Conservation (phyloP, 2,113 vertebrate species). For the Gasterosteus aculeatus region DNA sequence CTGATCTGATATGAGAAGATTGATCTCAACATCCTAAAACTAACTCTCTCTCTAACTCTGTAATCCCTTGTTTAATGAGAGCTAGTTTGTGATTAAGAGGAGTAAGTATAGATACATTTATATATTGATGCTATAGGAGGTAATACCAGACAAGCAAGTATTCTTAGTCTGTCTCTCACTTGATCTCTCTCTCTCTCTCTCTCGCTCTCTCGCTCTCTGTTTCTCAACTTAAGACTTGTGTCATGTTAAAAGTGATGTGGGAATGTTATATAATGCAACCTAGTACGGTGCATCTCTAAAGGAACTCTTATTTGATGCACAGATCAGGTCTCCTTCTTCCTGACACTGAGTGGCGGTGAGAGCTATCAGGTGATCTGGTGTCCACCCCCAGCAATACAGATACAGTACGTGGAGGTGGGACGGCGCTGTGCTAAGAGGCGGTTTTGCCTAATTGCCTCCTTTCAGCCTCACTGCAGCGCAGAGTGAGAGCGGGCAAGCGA, state of each 20-base stretch:
- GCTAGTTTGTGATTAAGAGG: not conserved
- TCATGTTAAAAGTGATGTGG: not conserved
- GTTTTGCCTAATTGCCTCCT: conserved; percentile 71
- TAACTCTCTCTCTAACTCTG: not conserved
- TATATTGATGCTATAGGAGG: not conserved
- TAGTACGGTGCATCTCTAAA: not conserved
- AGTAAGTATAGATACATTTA: not conserved
- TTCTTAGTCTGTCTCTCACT: not conserved
- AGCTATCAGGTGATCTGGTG: conserved; percentile 73
- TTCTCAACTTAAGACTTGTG: not conserved
- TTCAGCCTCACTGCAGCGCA: conserved; percentile 61
- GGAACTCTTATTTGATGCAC: conserved; percentile 28
- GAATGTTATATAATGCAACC: not conserved
- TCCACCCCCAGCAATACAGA: conserved; percentile 56
- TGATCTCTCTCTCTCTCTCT: too few relatives aligned
- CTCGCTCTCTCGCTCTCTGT: too few relatives aligned
- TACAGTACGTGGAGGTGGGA: conserved; percentile 61
- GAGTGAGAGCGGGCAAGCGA: conserved; percentile 5
- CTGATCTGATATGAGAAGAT: not conserved
- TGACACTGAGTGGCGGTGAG: conserved; percentile 42
- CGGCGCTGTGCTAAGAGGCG: conserved; percentile 57
- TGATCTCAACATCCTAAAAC: not conserved
- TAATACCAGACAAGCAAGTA: not conserved
- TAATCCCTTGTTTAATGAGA: not conserved
- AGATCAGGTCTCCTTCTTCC: conserved; percentile 45